These are phyloP conservation scores for Ophioninae sp. DNA, from an alignment of 2,888 invertebrate species.

Conservation along the genomic window DNA sequence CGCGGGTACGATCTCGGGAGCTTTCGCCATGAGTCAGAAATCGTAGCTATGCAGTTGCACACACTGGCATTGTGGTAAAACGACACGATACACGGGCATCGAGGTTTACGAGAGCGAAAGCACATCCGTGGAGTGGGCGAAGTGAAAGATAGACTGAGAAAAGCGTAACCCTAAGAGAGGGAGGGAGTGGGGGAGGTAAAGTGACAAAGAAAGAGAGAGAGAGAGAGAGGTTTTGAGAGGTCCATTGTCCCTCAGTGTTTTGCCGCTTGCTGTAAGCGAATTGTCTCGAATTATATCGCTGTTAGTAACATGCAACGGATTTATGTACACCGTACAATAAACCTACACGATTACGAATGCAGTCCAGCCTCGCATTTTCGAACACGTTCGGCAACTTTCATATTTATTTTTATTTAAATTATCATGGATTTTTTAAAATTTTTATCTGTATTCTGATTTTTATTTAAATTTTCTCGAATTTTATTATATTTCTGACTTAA, in stretches of 20 bases:
- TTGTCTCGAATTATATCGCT: constrained; percentile 62
- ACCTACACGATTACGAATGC: constrained; percentile 8
- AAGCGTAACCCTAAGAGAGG: constrained; percentile 16
- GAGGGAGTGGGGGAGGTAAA: neutral
- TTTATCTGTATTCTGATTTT: too few species aligned
- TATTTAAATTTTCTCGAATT: too few species aligned
- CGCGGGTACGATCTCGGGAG: constrained; percentile 44
- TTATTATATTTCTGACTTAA: too few species aligned
- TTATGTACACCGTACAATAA: constrained; percentile 15
- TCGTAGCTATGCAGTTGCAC: constrained; percentile 39
- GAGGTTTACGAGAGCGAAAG: constrained; percentile 64
- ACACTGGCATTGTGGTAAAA: constrained; percentile 3
- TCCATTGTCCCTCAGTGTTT: constrained; percentile 57
- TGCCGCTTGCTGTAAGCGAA: constrained; percentile 48
- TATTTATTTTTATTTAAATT: constrained; percentile 42
- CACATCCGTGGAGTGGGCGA: constrained; percentile 56
- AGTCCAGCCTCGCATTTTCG: constrained; percentile 50
- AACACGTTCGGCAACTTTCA: constrained; percentile 60
- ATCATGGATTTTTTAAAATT: too few species aligned
- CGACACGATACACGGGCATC: constrained; percentile 34
- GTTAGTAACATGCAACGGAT: constrained; percentile 39
- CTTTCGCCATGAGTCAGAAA: constrained; percentile 65
- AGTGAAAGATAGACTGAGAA: constrained; percentile 50
- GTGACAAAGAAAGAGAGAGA: constrained; percentile 9
- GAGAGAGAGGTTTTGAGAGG: constrained; percentile 26